Conservation (phyloP, 2,888 invertebrate genomes). For the Ecliptopera silaceata region DNA sequence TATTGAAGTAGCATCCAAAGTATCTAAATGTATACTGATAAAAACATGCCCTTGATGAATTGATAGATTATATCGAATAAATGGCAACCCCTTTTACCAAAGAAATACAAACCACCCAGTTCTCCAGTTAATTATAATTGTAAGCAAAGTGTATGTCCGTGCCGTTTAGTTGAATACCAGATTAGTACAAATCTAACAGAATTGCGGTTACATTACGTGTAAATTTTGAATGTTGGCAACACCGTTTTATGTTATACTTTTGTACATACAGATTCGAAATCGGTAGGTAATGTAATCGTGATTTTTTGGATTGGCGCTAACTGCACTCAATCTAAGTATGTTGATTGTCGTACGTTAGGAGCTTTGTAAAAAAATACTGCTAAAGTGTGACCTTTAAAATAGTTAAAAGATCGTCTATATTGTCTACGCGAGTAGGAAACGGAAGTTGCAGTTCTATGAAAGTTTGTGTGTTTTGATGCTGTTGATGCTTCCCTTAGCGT, state of each 20-base stretch:
- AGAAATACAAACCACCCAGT: constrained; percentile 27
- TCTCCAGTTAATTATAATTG: constrained; percentile 8
- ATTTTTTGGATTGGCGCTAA: constrained; percentile 47
- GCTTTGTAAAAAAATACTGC: constrained; percentile 39
- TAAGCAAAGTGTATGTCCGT: constrained; percentile 50
- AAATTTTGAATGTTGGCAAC: constrained; percentile 50
- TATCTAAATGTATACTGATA: background rate
- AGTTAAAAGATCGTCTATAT: constrained; percentile 23
- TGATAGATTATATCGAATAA: constrained; percentile 6
- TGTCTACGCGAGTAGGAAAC: constrained; percentile 23
- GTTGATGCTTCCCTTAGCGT: constrained; percentile 31
- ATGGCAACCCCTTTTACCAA: constrained; percentile 26
- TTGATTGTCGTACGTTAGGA: constrained; percentile 45
- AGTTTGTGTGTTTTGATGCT: constrained; percentile 10
- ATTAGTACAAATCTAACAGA: constrained; percentile 53
- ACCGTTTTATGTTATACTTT: constrained; percentile 49
- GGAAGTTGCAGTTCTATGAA: constrained; percentile 5
- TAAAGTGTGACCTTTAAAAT: constrained; percentile 31
- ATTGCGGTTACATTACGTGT: constrained; percentile 52
- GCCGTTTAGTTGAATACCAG: constrained; percentile 52
- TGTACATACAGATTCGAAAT: constrained; percentile 65
- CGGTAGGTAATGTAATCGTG: constrained; percentile 52
- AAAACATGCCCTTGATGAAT: constrained; percentile 2
- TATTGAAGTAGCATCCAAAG: background rate
- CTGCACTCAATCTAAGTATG: constrained; percentile 54